Evolutionary conservation across 2,113 vertebrate species (phyloP), one percentile per base, ranked within the genome.

Genomic region (Setophaga kirtlandii): DNA sequence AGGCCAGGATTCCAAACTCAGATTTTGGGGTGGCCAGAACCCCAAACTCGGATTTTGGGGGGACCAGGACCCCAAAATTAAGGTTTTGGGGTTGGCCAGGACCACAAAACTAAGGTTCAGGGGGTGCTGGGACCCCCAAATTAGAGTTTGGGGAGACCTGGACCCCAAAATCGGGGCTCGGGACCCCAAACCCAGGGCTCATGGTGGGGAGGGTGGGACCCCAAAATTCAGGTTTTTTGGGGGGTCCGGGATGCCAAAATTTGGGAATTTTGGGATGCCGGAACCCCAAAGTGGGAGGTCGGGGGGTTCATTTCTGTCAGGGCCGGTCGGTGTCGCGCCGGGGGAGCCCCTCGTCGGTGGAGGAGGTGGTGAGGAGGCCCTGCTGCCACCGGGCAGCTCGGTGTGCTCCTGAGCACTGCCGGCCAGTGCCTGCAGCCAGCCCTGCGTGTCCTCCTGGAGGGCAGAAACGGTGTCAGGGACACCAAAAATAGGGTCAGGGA

Each of bases 401-500:
- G 67, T n/a, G 19, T 69, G 67, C 21, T 69, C 67, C 67, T 69
- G 67, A 5, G 13, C 25, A 7, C 67, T 69, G 67, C 46, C 25
- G 19, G 47, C 67, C 67, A 69, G 67, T 10, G 25, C 46, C 46
- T 10, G n/a, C 47, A 69, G 67, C 67, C 67, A 50, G 47, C 67
- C 67, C 67, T 69, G 67, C 67, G 50, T 69, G 18, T 69, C 67
- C 67, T 69, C 67, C 46, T 50, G 4, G 1, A 5, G 3, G 62
- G 20, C 41, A 44, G 23, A 42, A 31, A 44, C 3, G 20, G 62
- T 20, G 62, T 21, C 1, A 10, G 27, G 8, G 6, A 10, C 27
- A 2, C 3, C 11, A 1, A 5, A 63, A 22, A 42, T 2, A 5
- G 39, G 39, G 39, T 41, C 1, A 10, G 25, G 7, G 37, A 20